Conservation (phyloP, 2,888 invertebrate species). For the Orthosia gracilis region DNA sequence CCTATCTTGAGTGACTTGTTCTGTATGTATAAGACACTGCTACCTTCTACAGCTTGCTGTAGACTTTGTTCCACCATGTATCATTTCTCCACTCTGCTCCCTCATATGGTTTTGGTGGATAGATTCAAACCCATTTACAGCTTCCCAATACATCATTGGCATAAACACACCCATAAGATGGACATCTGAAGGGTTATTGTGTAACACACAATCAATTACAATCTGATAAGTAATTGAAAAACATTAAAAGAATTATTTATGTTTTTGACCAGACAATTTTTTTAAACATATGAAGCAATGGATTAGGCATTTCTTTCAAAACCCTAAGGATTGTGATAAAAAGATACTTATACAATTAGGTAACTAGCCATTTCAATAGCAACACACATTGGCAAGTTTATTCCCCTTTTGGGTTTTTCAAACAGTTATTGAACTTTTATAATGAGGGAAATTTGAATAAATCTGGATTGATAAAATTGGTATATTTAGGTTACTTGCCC, state of each 20-base stretch:
- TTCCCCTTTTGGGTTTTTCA: not conserved
- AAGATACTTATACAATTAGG: not conserved
- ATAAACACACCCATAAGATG: not conserved
- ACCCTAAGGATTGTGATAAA: no score
- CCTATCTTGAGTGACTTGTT: not conserved
- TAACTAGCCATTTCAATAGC: not conserved
- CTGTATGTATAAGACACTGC: not conserved
- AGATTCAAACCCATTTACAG: no score
- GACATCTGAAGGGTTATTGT: not conserved
- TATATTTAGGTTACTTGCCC: no score
- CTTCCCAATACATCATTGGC: not conserved
- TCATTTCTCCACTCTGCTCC: not conserved
- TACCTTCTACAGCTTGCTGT: not conserved
- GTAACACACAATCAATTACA: not conserved
- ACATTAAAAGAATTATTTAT: not conserved
- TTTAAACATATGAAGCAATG: not conserved
- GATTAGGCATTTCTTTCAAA: not conserved
- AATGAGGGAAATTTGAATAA: not conserved
- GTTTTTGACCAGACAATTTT: not conserved
- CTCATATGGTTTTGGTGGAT: no score
- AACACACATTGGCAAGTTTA: conserved; percentile 1
- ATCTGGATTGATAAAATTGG: not conserved
- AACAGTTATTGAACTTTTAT: not conserved
- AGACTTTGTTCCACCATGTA: not conserved
- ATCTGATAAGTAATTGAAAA: no score